These are phyloP conservation scores for Sterna hirundo DNA, from an alignment of 2,113 vertebrate species.

Conservation along the genomic window DNA sequence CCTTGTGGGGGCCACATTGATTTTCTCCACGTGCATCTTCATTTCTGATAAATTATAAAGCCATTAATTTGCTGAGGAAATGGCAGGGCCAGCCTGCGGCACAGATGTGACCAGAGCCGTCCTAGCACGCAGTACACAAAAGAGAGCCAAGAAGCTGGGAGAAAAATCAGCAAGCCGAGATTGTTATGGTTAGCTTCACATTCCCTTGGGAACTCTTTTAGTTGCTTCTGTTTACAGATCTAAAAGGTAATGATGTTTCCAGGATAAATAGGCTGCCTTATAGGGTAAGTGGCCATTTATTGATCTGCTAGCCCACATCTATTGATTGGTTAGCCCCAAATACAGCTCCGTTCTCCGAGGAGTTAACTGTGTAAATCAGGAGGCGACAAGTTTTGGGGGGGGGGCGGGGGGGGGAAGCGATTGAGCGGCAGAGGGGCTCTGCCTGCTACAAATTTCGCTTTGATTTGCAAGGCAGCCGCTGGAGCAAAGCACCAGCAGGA, in stretches of 20 bases:
- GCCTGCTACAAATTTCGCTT: neutral
- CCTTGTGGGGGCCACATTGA: constrained; percentile 95
- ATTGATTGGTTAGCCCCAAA: constrained; percentile 77
- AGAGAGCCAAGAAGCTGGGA: constrained; percentile 83
- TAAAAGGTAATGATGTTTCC: constrained; percentile 85
- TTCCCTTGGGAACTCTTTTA: constrained; percentile 85
- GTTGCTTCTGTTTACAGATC: constrained; percentile 90
- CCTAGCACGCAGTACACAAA: constrained; percentile 83
- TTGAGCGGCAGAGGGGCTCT: neutral
- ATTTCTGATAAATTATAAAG: constrained; percentile 99
- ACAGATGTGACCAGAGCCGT: constrained; percentile 94
- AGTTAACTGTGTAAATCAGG: constrained; percentile 81
- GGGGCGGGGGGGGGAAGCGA: neutral
- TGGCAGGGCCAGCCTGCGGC: constrained; percentile 90
- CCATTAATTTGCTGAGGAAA: constrained; percentile 99
- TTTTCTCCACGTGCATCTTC: constrained; percentile 93
- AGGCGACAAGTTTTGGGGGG: constrained; percentile 33
- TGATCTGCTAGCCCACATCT: constrained; percentile 74
- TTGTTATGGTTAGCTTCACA: constrained; percentile 89
- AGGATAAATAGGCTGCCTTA: constrained; percentile 83
- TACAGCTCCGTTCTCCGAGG: constrained; percentile 63
- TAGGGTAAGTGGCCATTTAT: constrained; percentile 83
- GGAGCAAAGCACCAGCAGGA: neutral
- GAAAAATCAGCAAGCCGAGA: constrained; percentile 86
- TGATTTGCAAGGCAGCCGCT: constrained; percentile 39